Evolutionary conservation across 2,888 invertebrate species (phyloP), one percentile per base, ranked within the genome.

Genomic region (Lepidocyrtinus sp.): DNA sequence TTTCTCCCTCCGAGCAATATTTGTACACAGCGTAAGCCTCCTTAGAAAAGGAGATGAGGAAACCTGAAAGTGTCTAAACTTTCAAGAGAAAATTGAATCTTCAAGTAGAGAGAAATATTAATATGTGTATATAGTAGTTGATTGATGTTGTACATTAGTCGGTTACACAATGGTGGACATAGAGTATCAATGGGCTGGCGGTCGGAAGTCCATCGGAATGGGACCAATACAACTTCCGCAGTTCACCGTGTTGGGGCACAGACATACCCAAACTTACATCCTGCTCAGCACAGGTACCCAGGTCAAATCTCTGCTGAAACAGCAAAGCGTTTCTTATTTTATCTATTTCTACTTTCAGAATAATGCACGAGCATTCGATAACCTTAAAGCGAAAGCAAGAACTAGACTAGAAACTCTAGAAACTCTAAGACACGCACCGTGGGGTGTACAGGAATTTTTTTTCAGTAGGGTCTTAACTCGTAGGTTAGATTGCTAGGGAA

Each of bases 111-210:
- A 2, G 17, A 12, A 50, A 50, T 36, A 50, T 50, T 50, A 50
- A 72, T 74, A 63, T 70, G 59, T 73, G 24, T 78, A 68, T 74
- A 74, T 21, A 79, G 73, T 73, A 73, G 69, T 68, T 79, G 69
- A 74, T 79, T 79, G 79, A 79, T 75, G 71, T 75, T 81, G 71
- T 80, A 79, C 80, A 81, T 89, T 90, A 96, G 96, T 96, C 94
- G 96, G 96, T 93, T 96, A 96, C 94, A 96, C 96, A 92, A 96
- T 96, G 95, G 94, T 94, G 93, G 96, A 96, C 93, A 96, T 96
- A 92, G 94, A 95, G 91, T 97, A 97, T 93, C 94, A 94, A 92
- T 97, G 97, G 97, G 94, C 94, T 92, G 93, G 95, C 91, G 96
- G 96, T 90, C 92, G 92, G 90, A 93, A 93, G 91, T 96, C 96